Percentiles rank a stretch among this genome's conserved stretches.
Conservation (phyloP, 2,888 invertebrate species). For the Pomacea canaliculata region DNA sequence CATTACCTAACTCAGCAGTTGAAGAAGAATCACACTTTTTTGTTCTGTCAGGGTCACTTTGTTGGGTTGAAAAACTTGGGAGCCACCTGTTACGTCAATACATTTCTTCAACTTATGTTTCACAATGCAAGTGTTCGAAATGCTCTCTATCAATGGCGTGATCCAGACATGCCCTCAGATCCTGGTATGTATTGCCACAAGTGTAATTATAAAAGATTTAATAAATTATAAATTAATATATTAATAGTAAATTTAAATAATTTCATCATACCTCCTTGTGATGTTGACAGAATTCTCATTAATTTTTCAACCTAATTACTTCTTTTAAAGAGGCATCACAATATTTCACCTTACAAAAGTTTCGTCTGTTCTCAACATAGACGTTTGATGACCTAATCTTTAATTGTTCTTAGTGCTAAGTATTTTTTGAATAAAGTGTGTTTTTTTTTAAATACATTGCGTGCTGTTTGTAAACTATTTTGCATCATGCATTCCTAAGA, state of each 20-base stretch:
- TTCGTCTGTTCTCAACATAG: background rate
- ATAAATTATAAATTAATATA: background rate
- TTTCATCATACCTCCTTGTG: background rate
- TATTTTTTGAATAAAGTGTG: no score
- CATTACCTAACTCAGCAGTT: no score
- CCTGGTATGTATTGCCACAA: constrained; percentile 15
- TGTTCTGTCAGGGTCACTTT: constrained; percentile 64
- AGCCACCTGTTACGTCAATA: constrained; percentile 78
- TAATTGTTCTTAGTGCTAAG: no score
- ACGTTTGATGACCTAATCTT: no score
- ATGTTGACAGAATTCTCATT: background rate
- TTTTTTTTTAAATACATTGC: no score
- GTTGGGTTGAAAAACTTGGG: constrained; percentile 77
- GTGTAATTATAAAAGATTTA: background rate
- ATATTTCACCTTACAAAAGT: background rate
- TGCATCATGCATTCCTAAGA: no score
- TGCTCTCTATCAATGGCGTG: constrained; percentile 75
- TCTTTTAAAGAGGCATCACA: background rate
- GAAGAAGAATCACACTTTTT: no score
- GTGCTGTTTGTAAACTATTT: no score
- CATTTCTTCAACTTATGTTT: constrained; percentile 77
- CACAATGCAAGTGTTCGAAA: constrained; percentile 74
- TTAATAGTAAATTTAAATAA: background rate
- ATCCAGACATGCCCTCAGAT: constrained; percentile 31
- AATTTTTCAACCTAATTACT: background rate